Base-by-base conservation (phyloP, 92 coral and sea anemone genomes). In the Plumapathes pennacea region DNA sequence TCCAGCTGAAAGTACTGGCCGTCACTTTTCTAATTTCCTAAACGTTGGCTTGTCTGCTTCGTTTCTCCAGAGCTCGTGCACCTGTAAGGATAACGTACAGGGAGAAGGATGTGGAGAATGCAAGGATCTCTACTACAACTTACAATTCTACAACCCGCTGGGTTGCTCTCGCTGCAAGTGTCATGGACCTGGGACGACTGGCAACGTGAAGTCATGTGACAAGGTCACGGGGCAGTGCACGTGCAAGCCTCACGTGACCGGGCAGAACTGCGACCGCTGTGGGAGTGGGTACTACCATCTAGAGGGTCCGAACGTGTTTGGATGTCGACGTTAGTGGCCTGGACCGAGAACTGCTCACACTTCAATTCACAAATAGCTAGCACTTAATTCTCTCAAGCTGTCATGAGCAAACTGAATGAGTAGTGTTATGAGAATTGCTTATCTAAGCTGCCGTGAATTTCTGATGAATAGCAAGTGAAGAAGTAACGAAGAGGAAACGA, bases 231-330 rank as follows among this genome's bases (percentile, higher is more conserved):
- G 98, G 33, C 82, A 84, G 52, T 92, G 98, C 56, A 15, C 62
- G 15, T 92, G 98, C 52, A 92, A 92, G 62, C 56, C 76, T 52
- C 86, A 89, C 72, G 96, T 92, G 75, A 81, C 61, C 25, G 96
- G 89, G 13, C 84, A 83, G 1, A 61, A 43, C 5, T 92, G 98
- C 50, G 84, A 78, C 3, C 60, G 50, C 14, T 92, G 98, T 60
- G 45, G 57, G 39, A 73, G 67, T n/a, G 98, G 98, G 6, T 88
- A 71, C 24, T 74, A 63, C 42, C 41, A 63, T 34, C 49, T 83
- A 54, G 40, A 56, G 56, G 80, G 72, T 11, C 65, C 71, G 42
- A 71, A 86, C 33, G 56, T 74, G 28, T 92, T 88, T 55, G 98
- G 98, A 38, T 92, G 98, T 51, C 71, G 71, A 80, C 85, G 98